These are phyloP conservation scores for Delia radicum DNA, from an alignment of 1,140 invertebrate genomes.

Conservation along the genomic window DNA sequence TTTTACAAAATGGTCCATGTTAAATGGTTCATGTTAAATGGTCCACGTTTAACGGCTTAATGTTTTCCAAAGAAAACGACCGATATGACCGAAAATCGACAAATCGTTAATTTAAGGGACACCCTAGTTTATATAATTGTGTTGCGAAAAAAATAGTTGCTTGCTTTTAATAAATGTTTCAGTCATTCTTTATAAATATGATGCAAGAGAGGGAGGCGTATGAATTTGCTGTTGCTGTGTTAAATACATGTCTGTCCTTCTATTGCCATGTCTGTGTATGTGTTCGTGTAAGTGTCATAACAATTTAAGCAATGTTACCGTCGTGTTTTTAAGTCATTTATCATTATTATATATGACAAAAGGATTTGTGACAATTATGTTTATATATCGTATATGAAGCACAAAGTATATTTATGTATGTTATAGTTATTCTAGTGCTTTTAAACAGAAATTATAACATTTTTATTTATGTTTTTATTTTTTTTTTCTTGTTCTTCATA, in stretches of 20 bases:
- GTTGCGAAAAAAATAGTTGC: too few relatives aligned
- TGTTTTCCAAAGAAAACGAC: too few relatives aligned
- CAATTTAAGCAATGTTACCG: not conserved
- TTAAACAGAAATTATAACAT: not conserved
- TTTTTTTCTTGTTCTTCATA: too few relatives aligned
- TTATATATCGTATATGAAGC: not conserved
- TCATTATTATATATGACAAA: slow-evolving; percentile 19
- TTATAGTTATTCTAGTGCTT: not conserved
- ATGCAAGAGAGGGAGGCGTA: not conserved
- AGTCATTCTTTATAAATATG: not conserved
- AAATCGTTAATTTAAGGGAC: too few relatives aligned
- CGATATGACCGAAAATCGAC: too few relatives aligned
- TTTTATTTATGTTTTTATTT: not conserved
- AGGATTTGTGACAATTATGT: slow-evolving; percentile 21
- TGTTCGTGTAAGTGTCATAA: not conserved
- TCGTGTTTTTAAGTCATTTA: slow-evolving; percentile 9
- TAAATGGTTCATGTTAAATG: too few relatives aligned
- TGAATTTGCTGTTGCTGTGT: not conserved
- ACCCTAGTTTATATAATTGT: too few relatives aligned
- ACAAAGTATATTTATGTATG: not conserved
- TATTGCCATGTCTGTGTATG: not conserved
- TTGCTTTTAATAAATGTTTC: not conserved
- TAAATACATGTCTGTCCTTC: not conserved
- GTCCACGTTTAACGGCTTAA: too few relatives aligned
- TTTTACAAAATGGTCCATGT: too few relatives aligned